phyloP scores from a whole-genome alignment of 2,888 invertebrate species.

The Pollenia labialis region DNA sequence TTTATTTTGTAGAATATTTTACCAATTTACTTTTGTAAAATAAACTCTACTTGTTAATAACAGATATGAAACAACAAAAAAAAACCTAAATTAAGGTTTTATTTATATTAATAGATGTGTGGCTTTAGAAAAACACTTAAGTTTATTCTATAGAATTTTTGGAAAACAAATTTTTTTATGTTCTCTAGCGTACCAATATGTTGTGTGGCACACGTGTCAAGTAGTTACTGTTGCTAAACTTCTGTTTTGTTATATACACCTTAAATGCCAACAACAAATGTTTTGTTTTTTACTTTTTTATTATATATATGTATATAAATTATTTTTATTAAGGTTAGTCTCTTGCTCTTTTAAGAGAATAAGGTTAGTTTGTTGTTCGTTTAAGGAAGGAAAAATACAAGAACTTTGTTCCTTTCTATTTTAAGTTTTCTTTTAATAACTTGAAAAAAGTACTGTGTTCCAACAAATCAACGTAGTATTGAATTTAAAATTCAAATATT shows the following conservation, averaged over 20 bases:
- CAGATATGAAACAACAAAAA: constrained; percentile 7
- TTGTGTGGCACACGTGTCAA: constrained; percentile 71
- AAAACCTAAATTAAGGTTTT: constrained; percentile 17
- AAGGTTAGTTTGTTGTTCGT: constrained; percentile 14
- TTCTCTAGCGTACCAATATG: constrained; percentile 63
- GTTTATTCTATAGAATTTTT: constrained; percentile 7
- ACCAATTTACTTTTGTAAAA: constrained; percentile 58
- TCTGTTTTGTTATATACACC: background rate
- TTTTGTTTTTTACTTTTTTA: constrained; percentile 7
- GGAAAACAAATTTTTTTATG: constrained; percentile 5
- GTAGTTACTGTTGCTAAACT: constrained; percentile 43
- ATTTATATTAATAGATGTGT: background rate
- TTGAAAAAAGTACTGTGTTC: constrained; percentile 27
- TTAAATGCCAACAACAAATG: constrained; percentile 43
- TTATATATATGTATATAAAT: constrained; percentile 2
- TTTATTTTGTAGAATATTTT: constrained; percentile 49
- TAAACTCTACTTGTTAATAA: background rate
- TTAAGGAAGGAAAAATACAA: constrained; percentile 24
- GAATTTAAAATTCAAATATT: constrained; percentile 66
- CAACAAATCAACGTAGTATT: constrained; percentile 18
- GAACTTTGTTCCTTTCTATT: constrained; percentile 53
- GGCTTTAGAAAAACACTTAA: constrained; percentile 2
- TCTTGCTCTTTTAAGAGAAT: constrained; percentile 37
- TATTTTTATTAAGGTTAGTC: constrained; percentile 13
- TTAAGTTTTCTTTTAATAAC: constrained; percentile 1